These are phyloP conservation scores for Aldrovandia affinis DNA, from an alignment of 2,797 vertebrate species.

Conservation along the genomic window DNA sequence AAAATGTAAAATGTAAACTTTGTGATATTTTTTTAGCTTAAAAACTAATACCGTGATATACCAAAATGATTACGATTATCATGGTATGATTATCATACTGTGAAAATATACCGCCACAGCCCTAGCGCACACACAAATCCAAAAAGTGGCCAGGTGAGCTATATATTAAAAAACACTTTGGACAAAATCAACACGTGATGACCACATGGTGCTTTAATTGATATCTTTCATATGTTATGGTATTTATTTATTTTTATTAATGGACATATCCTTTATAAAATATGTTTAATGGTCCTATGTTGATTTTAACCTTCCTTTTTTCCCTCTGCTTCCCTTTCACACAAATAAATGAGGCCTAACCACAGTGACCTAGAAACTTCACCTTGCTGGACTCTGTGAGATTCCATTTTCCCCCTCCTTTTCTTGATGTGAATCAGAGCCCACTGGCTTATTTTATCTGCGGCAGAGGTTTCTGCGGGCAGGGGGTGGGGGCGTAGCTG, in stretches of 20 bases:
- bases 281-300: neutral
- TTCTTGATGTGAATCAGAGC: constrained; percentile 11
- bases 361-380: neutral
- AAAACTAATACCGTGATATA: no score
- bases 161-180: no score
- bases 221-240: no score
- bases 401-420: neutral
- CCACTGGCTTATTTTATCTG: neutral
- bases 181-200: no score
- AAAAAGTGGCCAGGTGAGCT: no score
- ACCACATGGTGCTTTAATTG: no score
- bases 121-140: no score
- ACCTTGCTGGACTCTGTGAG: constrained; percentile 7
- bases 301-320: constrained; percentile 4
- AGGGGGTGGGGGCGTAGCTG: constrained; percentile 2
- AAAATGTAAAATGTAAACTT: no score
- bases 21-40: no score
- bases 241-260: neutral
- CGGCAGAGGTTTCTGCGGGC: neutral
- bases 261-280: neutral
- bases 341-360: constrained; percentile 1
- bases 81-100: no score
- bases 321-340: neutral
- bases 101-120: no score
- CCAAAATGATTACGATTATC: no score